Evolutionary conservation across 2,888 invertebrate genomes (phyloP), one percentile per base, ranked within the genome.

Genomic region (Drosophila seclusa): DNA sequence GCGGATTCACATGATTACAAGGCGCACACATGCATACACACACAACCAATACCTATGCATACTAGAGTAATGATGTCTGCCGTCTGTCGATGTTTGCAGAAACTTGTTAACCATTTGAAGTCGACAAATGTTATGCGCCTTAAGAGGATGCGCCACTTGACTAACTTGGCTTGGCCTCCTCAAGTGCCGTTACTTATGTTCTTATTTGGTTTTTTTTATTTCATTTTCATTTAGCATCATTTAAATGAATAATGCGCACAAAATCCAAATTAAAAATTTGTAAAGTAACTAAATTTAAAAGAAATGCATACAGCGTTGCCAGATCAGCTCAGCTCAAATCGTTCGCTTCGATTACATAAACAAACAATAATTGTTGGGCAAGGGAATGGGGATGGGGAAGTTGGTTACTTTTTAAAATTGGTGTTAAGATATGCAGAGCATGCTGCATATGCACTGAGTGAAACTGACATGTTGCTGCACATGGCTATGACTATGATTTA

Each of bases 1-100:
- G 83, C 89, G 89, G 80, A 90, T 90, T 85, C 90, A 85, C 86
- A 85, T 85, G 86, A 90, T 88, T 88, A 86, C 87, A 79, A 74
- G 55, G 32, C 59, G 27, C 36, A 27, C 40, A 64, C 50, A 36
- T 40, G 52, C 16, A 36, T 57, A 48, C 27, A 11, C n/a, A 62
- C 38, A 48, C 21, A 11, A 55, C 27, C 21, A 45, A 45, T 21
- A 5, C 21, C 4, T 4, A 34, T 31, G 59, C 49, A 42, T n/a
- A n/a, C 75, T 82, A 83, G 21, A 86, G 86, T 87, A 79, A 87
- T 87, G 86, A 79, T 71, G 82, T 78, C 83, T 76, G 87, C 71
- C 72, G 62, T 66, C 63, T 76, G 77, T 70, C 78, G 70, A 68
- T 85, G 71, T 78, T 88, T 78, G 86, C 75, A 77, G 86, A 87